These are phyloP conservation scores for Ypsolopha sequella DNA, from an alignment of 2,888 invertebrate species.

Conservation along the genomic window DNA sequence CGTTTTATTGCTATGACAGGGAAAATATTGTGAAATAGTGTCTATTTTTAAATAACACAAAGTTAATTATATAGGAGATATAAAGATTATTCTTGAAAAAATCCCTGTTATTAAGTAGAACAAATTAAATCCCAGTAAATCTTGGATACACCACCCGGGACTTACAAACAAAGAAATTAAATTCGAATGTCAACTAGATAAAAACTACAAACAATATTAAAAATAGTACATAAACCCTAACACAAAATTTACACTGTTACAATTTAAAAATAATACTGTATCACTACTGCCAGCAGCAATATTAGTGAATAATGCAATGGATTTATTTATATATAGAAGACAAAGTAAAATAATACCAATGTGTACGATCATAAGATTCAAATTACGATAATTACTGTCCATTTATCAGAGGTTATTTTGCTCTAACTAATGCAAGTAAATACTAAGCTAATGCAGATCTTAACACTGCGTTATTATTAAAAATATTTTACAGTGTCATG, in stretches of 20 bases:
- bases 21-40: background rate
- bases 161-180: constrained; percentile 6
- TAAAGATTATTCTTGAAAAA: background rate
- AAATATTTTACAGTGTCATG: no score
- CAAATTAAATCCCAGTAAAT: background rate
- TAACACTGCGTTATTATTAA: no score
- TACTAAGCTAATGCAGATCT: no score
- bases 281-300: constrained; percentile 55
- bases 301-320: constrained; percentile 30
- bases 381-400: no score
- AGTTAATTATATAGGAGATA: background rate
- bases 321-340: background rate
- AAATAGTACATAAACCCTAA: constrained; percentile 50
- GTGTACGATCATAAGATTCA: background rate
- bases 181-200: constrained; percentile 43
- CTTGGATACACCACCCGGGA: background rate
- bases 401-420: no score
- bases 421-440: no score
- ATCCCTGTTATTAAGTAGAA: background rate
- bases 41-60: background rate
- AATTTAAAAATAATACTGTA: constrained; percentile 65
- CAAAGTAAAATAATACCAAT: background rate
- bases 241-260: constrained; percentile 49
- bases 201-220: constrained; percentile 32
- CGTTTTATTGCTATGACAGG: constrained; percentile 17